A percentile compares a stretch with the other conserved stretches of the same genome.
Conservation (phyloP, 2,113 vertebrate genomes). For the Caranx melampygus region DNA sequence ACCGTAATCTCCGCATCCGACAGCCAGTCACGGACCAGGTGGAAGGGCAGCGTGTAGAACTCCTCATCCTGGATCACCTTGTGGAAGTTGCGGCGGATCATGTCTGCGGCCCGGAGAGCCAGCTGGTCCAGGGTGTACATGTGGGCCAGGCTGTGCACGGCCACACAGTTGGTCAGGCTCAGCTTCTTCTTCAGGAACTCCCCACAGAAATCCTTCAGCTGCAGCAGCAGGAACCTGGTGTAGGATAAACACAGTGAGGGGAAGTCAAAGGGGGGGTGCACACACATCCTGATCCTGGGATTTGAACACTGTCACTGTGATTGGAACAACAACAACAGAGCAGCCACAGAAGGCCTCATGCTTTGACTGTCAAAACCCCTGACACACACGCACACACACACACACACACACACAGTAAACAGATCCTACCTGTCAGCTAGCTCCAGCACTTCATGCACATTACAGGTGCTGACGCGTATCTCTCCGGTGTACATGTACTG, state of each 20-base stretch:
- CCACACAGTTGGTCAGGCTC: constrained; percentile 96
- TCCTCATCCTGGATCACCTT: constrained; percentile 98
- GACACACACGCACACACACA: no score
- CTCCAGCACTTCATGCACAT: constrained; percentile 97
- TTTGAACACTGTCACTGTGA: no score
- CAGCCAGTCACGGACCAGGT: constrained; percentile 96
- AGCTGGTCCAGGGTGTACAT: constrained; percentile 98
- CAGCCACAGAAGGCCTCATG: constrained; percentile 17
- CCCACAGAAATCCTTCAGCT: constrained; percentile 96
- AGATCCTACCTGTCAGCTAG: constrained; percentile 92
- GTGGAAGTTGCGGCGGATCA: constrained; percentile 98
- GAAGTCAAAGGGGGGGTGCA: background rate
- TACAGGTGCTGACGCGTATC: constrained; percentile 95
- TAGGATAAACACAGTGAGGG: background rate
- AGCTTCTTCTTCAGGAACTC: constrained; percentile 99
- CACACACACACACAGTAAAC: background rate
- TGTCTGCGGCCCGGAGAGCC: constrained; percentile 94
- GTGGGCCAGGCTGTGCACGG: constrained; percentile 96
- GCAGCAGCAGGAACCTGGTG: constrained; percentile 92
- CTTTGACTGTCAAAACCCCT: background rate
- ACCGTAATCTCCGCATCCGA: constrained; percentile 96
- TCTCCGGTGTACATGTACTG: constrained; percentile 98
- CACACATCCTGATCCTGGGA: no score
- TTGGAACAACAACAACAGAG: background rate
- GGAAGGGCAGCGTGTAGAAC: constrained; percentile 96